phyloP scores from a whole-genome alignment of 2,888 invertebrate genomes.

The Napeogenes inachia region DNA sequence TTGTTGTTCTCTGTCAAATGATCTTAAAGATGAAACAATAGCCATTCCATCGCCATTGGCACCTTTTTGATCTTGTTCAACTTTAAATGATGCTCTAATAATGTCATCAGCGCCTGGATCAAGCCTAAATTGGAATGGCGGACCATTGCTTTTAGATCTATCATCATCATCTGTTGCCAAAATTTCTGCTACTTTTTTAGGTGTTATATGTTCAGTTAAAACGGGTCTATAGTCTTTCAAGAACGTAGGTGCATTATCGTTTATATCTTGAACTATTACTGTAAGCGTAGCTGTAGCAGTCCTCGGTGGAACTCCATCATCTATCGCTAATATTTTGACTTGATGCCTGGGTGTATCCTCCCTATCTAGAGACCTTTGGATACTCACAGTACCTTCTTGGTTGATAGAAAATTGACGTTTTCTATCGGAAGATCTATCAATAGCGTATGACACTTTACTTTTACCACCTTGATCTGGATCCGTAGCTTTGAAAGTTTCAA shows the following conservation, averaged over 20 bases:
- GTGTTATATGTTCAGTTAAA: conserved; percentile 93
- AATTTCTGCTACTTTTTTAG: conserved; percentile 94
- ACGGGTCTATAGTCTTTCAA: conserved; percentile 95
- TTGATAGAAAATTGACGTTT: conserved; percentile 96
- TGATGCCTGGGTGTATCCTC: conserved; percentile 97
- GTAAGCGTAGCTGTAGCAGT: conserved; percentile 96
- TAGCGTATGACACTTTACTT: conserved; percentile 93
- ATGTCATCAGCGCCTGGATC: conserved; percentile 96
- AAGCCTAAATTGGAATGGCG: conserved; percentile 96
- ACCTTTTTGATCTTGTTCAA: conserved; percentile 97
- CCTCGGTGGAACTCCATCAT: conserved; percentile 94
- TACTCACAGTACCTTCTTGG: conserved; percentile 96
- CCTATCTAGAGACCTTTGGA: conserved; percentile 93
- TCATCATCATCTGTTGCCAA: conserved; percentile 96
- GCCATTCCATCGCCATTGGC: conserved; percentile 99
- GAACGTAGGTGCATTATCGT: conserved; percentile 96
- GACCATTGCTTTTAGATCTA: conserved; percentile 95
- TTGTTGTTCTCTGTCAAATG: conserved; percentile 96
- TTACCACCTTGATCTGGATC: conserved; percentile 97
- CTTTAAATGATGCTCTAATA: conserved; percentile 95
- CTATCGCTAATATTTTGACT: conserved; percentile 96
- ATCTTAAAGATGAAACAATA: conserved; percentile 93
- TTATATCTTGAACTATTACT: conserved; percentile 96
- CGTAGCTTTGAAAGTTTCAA: conserved; percentile 96
- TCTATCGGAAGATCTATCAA: conserved; percentile 93